Conservation (phyloP, 2,113 vertebrate species). For the Protobothrops mucrosquamatus region DNA sequence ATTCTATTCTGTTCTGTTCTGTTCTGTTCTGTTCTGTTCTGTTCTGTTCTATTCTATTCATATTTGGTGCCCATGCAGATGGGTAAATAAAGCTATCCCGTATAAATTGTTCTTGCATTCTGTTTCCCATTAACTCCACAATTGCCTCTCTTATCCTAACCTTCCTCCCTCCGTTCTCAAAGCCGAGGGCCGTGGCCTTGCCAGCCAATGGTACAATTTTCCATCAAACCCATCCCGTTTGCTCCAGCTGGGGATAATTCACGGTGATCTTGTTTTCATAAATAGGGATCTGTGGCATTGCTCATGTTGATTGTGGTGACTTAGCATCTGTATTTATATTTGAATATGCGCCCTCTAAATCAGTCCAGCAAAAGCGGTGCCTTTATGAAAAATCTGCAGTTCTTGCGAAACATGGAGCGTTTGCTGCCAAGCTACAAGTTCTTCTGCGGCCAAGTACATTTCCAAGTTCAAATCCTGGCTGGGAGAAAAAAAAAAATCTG, state of each 20-base stretch:
- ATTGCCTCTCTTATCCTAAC: not conserved
- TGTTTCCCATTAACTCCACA: not conserved
- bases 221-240: not conserved
- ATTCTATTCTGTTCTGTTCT: too few relatives aligned
- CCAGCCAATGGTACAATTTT: not conserved
- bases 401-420: not conserved
- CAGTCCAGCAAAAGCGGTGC: not conserved
- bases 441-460: not conserved
- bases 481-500: not conserved
- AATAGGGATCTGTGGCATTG: not conserved
- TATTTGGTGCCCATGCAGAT: not conserved
- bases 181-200: not conserved
- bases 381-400: not conserved
- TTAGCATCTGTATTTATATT: not conserved
- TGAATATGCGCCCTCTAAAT: not conserved
- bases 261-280: not conserved
- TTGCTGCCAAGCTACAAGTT: not conserved
- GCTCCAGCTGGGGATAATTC: not conserved
- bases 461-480: not conserved
- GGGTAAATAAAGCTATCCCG: not conserved
- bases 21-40: too few relatives aligned
- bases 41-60: too few relatives aligned
- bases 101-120: not conserved
- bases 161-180: not conserved
- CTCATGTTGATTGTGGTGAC: not conserved